A percentile compares a stretch with the other conserved stretches of the same genome.
Conservation (phyloP, 2,113 vertebrate genomes). For the Malurus cyaneus region DNA sequence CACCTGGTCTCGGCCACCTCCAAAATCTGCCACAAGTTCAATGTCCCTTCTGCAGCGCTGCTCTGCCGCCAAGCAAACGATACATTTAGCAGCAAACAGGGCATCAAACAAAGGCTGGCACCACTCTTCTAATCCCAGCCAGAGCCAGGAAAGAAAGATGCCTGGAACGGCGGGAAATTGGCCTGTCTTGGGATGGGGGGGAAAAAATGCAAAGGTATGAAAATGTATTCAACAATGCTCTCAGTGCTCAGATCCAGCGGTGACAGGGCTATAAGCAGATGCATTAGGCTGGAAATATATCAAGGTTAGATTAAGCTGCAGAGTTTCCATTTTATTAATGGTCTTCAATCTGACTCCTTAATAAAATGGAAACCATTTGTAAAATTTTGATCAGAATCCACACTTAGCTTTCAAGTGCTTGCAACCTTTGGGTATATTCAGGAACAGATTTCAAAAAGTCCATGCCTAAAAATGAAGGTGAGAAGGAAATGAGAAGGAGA, state of each 20-base stretch:
- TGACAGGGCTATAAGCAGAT: conserved; percentile 63
- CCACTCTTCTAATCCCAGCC: background rate
- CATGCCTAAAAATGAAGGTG: conserved; percentile 14
- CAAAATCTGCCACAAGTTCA: background rate
- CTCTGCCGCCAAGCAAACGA: background rate
- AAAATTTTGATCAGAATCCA: conserved; percentile 61
- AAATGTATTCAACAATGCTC: conserved; percentile 51
- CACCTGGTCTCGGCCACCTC: background rate
- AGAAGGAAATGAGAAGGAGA: background rate
- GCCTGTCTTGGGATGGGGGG: background rate
- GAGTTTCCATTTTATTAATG: conserved; percentile 67
- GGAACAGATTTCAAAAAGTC: background rate
- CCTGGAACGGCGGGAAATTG: conserved; percentile 2
- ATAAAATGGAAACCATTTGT: conserved; percentile 64
- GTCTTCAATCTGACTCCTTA: conserved; percentile 62
- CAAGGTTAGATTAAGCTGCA: conserved; percentile 65
- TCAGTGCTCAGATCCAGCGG: background rate
- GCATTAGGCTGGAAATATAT: conserved; percentile 61
- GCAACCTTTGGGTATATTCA: conserved; percentile 40
- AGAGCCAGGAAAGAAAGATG: background rate
- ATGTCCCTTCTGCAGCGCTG: background rate
- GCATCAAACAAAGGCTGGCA: background rate
- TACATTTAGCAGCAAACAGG: background rate
- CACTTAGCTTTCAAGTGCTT: conserved; percentile 39
- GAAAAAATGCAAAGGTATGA: conserved; percentile 39